Base-by-base conservation (phyloP, 1,140 invertebrate species). In the Grapholita molesta region DNA sequence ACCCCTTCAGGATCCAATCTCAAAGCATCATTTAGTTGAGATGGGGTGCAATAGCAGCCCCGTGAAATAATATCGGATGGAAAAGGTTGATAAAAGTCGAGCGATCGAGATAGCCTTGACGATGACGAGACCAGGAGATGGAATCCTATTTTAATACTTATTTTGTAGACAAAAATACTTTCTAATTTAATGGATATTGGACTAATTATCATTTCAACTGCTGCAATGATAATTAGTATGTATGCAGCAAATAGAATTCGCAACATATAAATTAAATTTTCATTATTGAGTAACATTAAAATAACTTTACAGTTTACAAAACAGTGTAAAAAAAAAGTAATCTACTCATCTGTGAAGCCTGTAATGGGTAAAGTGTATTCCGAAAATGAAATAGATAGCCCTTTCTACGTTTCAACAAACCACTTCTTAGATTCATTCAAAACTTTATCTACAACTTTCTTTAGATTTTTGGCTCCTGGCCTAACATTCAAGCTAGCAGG, bases 1-100 rank as follows among this genome's bases (percentile, higher is more conserved):
- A 73, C 74, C 71, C 66, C 72, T 77, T 71, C 69, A 70, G 61
- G 71, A 76, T 79, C 77, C 80, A 78, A 82, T 82, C 82, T 77
- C 77, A 67, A 68, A 66, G 71, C 72, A 72, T 74, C 66, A 70
- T 80, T 79, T 76, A 75, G 61, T 57, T 64, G n/a, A 79, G 72
- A 83, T 83, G 74, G 75, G 74, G 78, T 77, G 77, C 75, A 76
- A 70, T 21, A 55, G 66, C 70, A 61, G 65, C 53, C 76, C 69
- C 67, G 61, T 73, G 74, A 68, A 77, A 77, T 77, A 77, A 74
- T 73, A 78, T 75, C 67, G 69, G 71, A 74, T 75, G 75, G 76
- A 73, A 77, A 79, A 66, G 42, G 55, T 70, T 70, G 70, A 73
- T 75, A 73, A 73, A 66, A 75, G 55, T 64, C 53, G 64, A 57